Conservation (phyloP, 2,888 invertebrate genomes). For the Ormia ochracea region DNA sequence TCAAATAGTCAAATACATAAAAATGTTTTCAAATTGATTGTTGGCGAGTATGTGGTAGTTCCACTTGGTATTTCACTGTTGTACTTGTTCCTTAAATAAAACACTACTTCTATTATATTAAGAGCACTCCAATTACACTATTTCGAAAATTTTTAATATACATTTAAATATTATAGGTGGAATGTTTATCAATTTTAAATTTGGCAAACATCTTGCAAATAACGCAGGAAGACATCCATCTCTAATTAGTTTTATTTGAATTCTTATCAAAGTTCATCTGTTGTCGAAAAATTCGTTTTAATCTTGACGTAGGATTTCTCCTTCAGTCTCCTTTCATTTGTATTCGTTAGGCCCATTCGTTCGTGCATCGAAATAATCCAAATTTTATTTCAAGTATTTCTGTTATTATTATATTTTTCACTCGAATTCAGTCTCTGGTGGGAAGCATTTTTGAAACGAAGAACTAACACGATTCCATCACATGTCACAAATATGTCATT, state of each 20-base stretch:
- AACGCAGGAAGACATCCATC: neutral
- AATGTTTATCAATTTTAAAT: neutral
- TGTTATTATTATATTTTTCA: neutral
- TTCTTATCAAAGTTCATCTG: neutral
- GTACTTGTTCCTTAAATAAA: too few relatives aligned
- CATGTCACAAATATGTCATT: conserved; percentile 76
- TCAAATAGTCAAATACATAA: too few relatives aligned
- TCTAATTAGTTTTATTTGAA: neutral
- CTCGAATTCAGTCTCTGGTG: neutral
- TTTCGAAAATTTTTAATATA: neutral
- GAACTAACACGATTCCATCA: conserved; percentile 72
- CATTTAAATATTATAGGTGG: neutral
- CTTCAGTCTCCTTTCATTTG: neutral
- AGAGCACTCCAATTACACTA: too few relatives aligned
- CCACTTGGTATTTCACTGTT: too few relatives aligned
- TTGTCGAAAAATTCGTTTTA: neutral
- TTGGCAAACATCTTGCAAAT: neutral
- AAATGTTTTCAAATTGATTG: too few relatives aligned
- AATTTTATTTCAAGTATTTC: neutral
- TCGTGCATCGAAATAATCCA: neutral
- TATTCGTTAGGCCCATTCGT: neutral
- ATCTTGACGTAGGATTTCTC: neutral
- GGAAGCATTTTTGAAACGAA: conserved; percentile 19
- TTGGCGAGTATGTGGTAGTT: too few relatives aligned
- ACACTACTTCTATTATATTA: too few relatives aligned